Evolutionary conservation across 2,888 invertebrate genomes (phyloP).

Genomic region (Diabrotica balteata): DNA sequence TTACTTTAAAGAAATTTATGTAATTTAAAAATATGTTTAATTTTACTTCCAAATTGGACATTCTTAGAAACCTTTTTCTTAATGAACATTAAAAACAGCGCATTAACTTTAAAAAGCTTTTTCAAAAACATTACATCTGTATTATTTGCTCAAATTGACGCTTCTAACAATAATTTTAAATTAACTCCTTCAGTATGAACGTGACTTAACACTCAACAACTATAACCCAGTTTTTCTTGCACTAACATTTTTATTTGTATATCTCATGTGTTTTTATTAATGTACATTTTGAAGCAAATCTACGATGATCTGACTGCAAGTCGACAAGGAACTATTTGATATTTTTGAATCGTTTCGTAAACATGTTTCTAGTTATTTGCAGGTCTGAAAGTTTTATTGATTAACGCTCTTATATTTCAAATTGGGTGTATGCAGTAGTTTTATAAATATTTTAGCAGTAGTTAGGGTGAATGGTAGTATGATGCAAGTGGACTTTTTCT

Average conservation of each 20-base stretch:
- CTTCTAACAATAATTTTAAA: slow-evolving; percentile 23
- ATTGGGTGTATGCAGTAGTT: slow-evolving; percentile 19
- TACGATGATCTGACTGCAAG: slow-evolving; percentile 43
- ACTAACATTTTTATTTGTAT: slow-evolving; percentile 43
- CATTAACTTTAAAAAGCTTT: slow-evolving; percentile 9
- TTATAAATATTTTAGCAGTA: slow-evolving; percentile 13
- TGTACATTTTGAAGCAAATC: slow-evolving; percentile 30
- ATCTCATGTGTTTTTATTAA: slow-evolving; percentile 26
- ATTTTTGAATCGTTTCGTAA: background rate
- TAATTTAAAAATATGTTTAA: no score
- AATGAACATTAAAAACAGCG: slow-evolving; percentile 13
- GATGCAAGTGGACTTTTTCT: slow-evolving; percentile 11
- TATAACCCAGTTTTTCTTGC: slow-evolving; percentile 38
- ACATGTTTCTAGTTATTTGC: slow-evolving; percentile 40
- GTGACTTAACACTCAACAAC: slow-evolving; percentile 14
- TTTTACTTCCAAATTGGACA: no score
- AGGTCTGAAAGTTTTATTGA: slow-evolving; percentile 42
- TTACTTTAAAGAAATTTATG: no score
- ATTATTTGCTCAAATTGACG: slow-evolving; percentile 27
- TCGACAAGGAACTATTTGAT: slow-evolving; percentile 39
- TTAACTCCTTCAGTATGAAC: slow-evolving; percentile 16
- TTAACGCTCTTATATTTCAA: slow-evolving; percentile 22
- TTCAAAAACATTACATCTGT: slow-evolving; percentile 13
- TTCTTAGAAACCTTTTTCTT: slow-evolving; percentile 16
- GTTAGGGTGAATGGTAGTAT: slow-evolving; percentile 21